A percentile compares a stretch with the other conserved stretches of the same genome.
Evolutionary conservation across 2,888 invertebrate genomes (phyloP).

Genomic region (Eilema griseolum): DNA sequence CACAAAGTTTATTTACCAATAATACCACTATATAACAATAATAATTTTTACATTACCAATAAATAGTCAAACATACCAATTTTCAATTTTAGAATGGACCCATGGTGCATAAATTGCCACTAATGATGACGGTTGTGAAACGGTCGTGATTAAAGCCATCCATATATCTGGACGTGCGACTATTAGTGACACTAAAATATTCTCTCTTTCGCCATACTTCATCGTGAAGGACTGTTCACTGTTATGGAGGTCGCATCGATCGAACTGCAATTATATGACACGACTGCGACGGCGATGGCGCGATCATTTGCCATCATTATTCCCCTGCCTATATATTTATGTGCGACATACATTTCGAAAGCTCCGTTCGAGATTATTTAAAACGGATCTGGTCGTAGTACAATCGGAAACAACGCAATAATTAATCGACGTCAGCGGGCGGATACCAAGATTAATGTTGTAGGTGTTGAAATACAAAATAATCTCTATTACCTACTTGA

Average conservation of each 20-base stretch:
- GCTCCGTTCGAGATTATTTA: constrained; percentile 46
- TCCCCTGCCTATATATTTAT: constrained; percentile 59
- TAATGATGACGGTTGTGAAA: constrained; percentile 29
- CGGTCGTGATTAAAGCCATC: constrained; percentile 32
- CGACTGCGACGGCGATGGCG: constrained; percentile 53
- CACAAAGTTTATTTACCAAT: no score
- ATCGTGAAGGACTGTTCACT: constrained; percentile 62
- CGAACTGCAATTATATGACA: constrained; percentile 71
- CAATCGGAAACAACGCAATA: constrained; percentile 54
- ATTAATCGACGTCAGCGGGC: constrained; percentile 49
- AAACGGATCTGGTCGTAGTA: constrained; percentile 44
- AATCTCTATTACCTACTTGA: constrained; percentile 34
- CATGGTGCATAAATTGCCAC: constrained; percentile 5
- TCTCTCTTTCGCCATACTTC: constrained; percentile 57
- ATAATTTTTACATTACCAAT: no score
- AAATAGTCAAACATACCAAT: no score
- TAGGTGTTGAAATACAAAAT: constrained; percentile 28
- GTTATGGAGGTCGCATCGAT: constrained; percentile 68
- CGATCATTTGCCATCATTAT: constrained; percentile 78
- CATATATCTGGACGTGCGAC: constrained; percentile 30
- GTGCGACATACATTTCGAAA: constrained; percentile 60
- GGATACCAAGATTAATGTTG: constrained; percentile 44
- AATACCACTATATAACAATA: no score
- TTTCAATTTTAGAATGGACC: constrained; percentile 19
- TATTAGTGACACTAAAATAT: constrained; percentile 53